Evolutionary conservation across 2,797 vertebrate genomes (phyloP).

Genomic region (Brotula barbata): DNA sequence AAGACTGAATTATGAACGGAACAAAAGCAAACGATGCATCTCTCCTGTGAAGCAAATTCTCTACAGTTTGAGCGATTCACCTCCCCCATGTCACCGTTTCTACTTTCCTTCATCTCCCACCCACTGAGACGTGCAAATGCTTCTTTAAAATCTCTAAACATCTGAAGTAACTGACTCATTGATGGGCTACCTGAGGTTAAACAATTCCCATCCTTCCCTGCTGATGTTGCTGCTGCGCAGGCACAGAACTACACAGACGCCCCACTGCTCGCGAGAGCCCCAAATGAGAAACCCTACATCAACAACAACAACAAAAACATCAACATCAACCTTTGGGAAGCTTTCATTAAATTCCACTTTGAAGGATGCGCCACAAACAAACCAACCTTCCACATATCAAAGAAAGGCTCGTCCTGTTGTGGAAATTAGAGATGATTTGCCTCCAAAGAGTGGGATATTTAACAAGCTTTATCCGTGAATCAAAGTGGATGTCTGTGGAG

Average conservation of each 20-base stretch:
- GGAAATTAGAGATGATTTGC: conserved; percentile 56
- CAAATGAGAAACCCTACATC: conserved; percentile 7
- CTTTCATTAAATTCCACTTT: conserved; percentile 65
- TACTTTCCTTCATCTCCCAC: conserved; percentile 6
- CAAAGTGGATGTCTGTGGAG: conserved; percentile 34
- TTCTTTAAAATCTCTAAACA: conserved; percentile 23
- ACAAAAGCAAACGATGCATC: conserved; percentile 35
- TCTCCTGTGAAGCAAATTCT: conserved; percentile 23
- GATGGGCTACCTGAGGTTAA: conserved; percentile 27
- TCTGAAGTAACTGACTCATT: conserved; percentile 47
- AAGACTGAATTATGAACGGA: conserved; percentile 26
- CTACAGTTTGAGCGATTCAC: conserved; percentile 9
- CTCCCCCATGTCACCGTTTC: not conserved
- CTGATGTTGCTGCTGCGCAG: not conserved
- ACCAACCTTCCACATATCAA: conserved; percentile 39
- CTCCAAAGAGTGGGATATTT: conserved; percentile 34
- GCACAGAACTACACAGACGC: conserved; percentile 26
- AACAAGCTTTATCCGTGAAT: conserved; percentile 45
- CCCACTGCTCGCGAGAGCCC: not conserved
- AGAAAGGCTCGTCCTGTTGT: conserved; percentile 26
- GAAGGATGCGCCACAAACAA: conserved; percentile 49
- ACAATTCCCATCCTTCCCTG: conserved; percentile 17
- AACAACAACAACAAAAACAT: not conserved
- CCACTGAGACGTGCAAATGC: conserved; percentile 6
- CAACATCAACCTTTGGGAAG: conserved; percentile 13